phyloP scores from a whole-genome alignment of 2,797 vertebrate species.

The Rhabdomys pumilio region DNA sequence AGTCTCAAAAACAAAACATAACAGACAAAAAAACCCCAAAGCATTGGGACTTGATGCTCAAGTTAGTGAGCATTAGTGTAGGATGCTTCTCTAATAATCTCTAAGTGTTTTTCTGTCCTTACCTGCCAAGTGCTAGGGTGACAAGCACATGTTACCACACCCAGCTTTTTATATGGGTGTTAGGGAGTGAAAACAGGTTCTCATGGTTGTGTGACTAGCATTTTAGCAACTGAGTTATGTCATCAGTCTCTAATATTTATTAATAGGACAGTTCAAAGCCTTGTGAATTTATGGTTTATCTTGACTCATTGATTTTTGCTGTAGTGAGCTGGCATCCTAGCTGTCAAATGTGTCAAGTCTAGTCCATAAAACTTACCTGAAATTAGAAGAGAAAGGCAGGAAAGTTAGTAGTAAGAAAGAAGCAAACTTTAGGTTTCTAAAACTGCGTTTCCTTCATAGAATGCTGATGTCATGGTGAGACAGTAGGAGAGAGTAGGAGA shows the following conservation, averaged over 20 bases:
- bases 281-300: constrained; percentile 63
- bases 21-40: background rate
- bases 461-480: background rate
- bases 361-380: background rate
- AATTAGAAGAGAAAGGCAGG: constrained; percentile 29
- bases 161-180: background rate
- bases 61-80: background rate
- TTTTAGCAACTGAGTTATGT: background rate
- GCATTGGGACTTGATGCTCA: background rate
- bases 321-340: background rate
- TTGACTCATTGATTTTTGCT: constrained; percentile 35
- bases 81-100: background rate
- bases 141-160: background rate
- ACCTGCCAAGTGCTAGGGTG: background rate
- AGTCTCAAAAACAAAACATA: background rate
- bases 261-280: constrained; percentile 48
- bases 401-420: constrained; percentile 22
- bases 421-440: constrained; percentile 59
- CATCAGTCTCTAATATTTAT: background rate
- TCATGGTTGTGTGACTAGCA: too few species aligned
- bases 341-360: background rate
- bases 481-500: background rate
- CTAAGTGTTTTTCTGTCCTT: background rate
- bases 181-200: background rate
- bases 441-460: constrained; percentile 25